Conservation (phyloP, 2,797 vertebrate genomes). For the Staurois parvus region DNA sequence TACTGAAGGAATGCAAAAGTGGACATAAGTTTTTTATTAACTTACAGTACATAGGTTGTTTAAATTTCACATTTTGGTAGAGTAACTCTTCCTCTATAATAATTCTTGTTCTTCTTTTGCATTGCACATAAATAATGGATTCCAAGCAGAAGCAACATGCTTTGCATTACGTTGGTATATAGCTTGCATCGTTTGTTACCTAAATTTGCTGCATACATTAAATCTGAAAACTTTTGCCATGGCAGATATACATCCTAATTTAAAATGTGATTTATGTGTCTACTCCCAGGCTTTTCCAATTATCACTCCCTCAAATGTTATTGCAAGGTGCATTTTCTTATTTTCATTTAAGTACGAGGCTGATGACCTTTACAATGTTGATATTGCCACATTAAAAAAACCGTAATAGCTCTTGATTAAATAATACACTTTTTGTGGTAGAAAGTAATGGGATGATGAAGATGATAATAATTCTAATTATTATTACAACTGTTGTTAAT, state of each 20-base stretch:
- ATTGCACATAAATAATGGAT: no score
- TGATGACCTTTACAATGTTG: slow-evolving; percentile 29
- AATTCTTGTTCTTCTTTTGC: no score
- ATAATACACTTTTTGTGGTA: neutral
- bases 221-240: neutral
- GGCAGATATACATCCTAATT: slow-evolving; percentile 10
- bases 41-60: no score
- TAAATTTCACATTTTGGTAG: no score
- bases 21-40: no score
- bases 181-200: neutral
- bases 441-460: neutral
- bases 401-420: neutral
- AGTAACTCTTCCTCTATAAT: no score
- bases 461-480: neutral
- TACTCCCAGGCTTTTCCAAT: slow-evolving; percentile 19
- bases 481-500: neutral
- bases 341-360: slow-evolving; percentile 1
- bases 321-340: slow-evolving; percentile 8
- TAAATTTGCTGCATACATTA: neutral
- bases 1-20: no score
- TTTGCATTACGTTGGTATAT: no score
- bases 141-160: no score
- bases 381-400: neutral
- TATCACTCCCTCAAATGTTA: slow-evolving; percentile 8
- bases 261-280: slow-evolving; percentile 13